Evolutionary conservation across 2,797 vertebrate species (phyloP).

Genomic region (Cyclopterus lumpus): DNA sequence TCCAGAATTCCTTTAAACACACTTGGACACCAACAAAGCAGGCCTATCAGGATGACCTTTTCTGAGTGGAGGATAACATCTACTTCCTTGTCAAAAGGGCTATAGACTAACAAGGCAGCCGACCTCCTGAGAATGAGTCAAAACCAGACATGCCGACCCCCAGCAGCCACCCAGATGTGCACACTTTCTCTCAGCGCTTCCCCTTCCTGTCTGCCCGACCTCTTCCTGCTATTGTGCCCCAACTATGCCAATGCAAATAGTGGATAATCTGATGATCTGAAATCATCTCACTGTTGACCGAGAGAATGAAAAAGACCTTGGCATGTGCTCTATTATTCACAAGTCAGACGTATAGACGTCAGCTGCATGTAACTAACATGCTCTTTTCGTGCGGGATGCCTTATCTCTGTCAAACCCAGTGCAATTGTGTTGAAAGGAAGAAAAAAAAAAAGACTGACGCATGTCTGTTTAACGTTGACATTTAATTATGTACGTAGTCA

Average conservation of each 20-base stretch:
- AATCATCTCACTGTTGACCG: constrained; percentile 44
- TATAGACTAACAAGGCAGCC: constrained; percentile 20
- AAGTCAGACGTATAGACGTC: constrained; percentile 44
- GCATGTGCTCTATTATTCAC: constrained; percentile 61
- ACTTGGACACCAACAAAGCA: background rate
- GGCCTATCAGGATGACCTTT: constrained; percentile 28
- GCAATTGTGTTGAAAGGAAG: background rate
- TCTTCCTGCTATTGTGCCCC: constrained; percentile 84
- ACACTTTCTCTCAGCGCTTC: constrained; percentile 47
- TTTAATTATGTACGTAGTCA: constrained; percentile 9
- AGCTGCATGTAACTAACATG: constrained; percentile 19
- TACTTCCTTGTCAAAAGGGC: constrained; percentile 41
- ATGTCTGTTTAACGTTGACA: constrained; percentile 6
- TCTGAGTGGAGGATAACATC: constrained; percentile 26
- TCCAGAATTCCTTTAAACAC: constrained; percentile 11
- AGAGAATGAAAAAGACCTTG: constrained; percentile 59
- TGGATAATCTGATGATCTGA: constrained; percentile 71
- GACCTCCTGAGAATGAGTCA: constrained; percentile 20
- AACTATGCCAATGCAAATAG: constrained; percentile 45
- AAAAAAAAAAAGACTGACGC: background rate
- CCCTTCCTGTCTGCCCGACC: constrained; percentile 72
- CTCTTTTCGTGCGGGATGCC: constrained; percentile 18
- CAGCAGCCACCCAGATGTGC: constrained; percentile 40
- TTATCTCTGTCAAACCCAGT: background rate
- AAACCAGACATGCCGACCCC: constrained; percentile 49